Conservation (phyloP, 1,140 invertebrate genomes). For the Pseudomyrmex concolor region DNA sequence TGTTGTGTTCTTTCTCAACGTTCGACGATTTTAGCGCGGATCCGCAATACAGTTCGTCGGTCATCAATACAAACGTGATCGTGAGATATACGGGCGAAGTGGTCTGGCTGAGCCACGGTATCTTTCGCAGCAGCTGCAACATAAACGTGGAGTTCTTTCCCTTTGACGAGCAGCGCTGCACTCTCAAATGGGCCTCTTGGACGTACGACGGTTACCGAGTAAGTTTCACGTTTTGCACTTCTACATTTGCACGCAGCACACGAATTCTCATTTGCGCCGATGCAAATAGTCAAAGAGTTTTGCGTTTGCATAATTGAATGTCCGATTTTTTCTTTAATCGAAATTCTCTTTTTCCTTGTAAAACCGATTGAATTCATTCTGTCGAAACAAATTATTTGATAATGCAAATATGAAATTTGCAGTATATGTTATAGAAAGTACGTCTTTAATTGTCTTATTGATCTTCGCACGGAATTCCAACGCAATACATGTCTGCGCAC, state of each 20-base stretch:
- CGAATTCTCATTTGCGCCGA: neutral
- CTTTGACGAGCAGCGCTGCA: slow-evolving; percentile 96
- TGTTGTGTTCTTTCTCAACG: neutral
- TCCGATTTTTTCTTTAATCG: slow-evolving; percentile 14
- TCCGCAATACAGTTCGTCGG: slow-evolving; percentile 91
- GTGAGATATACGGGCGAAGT: slow-evolving; percentile 90
- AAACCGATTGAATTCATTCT: too few relatives aligned
- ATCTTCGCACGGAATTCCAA: neutral
- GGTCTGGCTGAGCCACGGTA: slow-evolving; percentile 93
- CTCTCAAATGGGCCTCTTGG: slow-evolving; percentile 98
- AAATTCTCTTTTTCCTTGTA: neutral
- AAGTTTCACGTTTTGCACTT: slow-evolving; percentile 68
- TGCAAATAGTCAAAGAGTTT: slow-evolving; percentile 27
- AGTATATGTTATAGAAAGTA: neutral
- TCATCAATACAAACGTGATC: slow-evolving; percentile 94
- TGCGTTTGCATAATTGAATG: slow-evolving; percentile 46
- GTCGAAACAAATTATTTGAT: slow-evolving; percentile 15
- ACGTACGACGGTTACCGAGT: slow-evolving; percentile 98
- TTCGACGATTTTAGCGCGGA: slow-evolving; percentile 89
- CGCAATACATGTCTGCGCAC: neutral
- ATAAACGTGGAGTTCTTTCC: slow-evolving; percentile 98
- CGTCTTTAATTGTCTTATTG: neutral
- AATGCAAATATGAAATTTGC: slow-evolving; percentile 27
- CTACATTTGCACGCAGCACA: slow-evolving; percentile 3
- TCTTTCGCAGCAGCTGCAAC: slow-evolving; percentile 94